Percentiles rank a stretch among this genome's conserved stretches.
These are phyloP conservation scores for Meriones psammophilus DNA, from an alignment of 2,797 vertebrate genomes.

Conservation along the genomic window DNA sequence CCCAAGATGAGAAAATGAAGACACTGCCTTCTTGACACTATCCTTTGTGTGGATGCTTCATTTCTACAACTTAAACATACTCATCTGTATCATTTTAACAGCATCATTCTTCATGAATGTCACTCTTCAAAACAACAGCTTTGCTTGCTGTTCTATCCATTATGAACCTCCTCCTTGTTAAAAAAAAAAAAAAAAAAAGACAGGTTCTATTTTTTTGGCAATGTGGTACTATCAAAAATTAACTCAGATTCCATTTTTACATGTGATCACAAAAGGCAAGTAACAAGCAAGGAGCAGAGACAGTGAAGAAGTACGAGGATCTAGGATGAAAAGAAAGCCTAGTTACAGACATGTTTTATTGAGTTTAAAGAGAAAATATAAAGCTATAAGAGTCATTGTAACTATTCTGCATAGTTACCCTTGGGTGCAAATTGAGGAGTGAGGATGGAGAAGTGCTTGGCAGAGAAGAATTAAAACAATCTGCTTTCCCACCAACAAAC, in stretches of 20 bases:
- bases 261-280: neutral
- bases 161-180: neutral
- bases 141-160: neutral
- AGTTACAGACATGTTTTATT: neutral
- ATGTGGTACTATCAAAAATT: slow-evolving; percentile 20
- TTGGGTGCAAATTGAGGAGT: neutral
- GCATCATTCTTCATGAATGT: neutral
- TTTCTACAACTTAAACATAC: neutral
- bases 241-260: slow-evolving; percentile 20
- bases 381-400: neutral
- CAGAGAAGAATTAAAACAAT: slow-evolving; percentile 56
- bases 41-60: neutral
- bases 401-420: neutral
- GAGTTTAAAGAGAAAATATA: slow-evolving; percentile 6
- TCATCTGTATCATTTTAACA: neutral
- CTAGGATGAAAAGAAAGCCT: neutral
- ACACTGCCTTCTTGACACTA: neutral
- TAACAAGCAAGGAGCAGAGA: neutral
- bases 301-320: neutral
- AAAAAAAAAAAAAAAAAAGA: neutral
- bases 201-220: neutral
- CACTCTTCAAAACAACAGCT: neutral
- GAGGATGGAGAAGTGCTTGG: neutral
- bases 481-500: slow-evolving; percentile 47
- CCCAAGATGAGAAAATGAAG: slow-evolving; percentile 41